Conservation (phyloP, 2,797 vertebrate genomes). For the Megaceryle alcyon region DNA sequence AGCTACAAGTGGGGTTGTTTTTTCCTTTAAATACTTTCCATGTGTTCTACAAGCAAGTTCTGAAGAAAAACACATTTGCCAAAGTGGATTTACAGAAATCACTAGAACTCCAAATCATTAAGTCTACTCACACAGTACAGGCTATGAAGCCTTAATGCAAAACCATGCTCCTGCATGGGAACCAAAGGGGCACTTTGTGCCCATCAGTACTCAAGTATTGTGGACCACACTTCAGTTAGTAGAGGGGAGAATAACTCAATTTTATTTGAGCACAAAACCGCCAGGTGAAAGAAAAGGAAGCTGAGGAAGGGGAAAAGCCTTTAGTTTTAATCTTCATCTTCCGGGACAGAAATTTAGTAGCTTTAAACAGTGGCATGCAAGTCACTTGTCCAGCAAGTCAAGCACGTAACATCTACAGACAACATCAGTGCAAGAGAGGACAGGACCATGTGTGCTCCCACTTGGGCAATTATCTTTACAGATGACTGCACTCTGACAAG, state of each 20-base stretch:
- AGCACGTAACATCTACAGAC: background rate
- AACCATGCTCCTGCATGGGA: background rate
- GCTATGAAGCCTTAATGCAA: background rate
- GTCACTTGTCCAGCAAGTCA: background rate
- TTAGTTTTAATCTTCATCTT: background rate
- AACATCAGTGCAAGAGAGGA: background rate
- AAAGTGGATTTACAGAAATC: background rate
- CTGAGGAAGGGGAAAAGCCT: background rate
- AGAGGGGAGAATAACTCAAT: background rate
- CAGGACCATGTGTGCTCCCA: background rate
- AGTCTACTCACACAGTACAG: background rate
- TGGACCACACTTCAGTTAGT: fast-evolving
- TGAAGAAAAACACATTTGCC: background rate
- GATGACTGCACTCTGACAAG: background rate
- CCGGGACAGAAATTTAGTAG: background rate
- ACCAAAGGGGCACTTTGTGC: background rate
- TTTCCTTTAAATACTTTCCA: background rate
- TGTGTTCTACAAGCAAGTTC: background rate
- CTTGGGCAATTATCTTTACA: background rate
- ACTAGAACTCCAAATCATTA: background rate
- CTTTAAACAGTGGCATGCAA: background rate
- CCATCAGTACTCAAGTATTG: background rate
- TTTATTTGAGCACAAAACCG: background rate
- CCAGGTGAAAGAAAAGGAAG: background rate
- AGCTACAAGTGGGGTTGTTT: background rate